Evolutionary conservation across 2,888 invertebrate species (phyloP).

Genomic region (Diarsia brunnea): DNA sequence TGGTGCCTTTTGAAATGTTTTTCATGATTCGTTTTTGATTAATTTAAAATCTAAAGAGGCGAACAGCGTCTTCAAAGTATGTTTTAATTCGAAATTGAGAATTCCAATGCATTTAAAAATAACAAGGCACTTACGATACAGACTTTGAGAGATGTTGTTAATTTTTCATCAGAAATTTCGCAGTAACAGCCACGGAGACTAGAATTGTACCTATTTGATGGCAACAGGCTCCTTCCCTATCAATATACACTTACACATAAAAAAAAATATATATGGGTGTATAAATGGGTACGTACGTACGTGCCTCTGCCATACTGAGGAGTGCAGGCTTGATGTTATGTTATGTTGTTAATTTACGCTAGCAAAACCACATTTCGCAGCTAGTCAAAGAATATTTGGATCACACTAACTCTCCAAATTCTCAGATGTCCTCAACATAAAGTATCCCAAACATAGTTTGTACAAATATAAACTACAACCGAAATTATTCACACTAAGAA

Average conservation of each 20-base stretch:
- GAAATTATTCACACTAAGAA: neutral
- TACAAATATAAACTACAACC: neutral
- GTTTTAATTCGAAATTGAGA: neutral
- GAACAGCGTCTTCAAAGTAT: neutral
- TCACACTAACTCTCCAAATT: neutral
- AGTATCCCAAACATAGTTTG: conserved; percentile 1
- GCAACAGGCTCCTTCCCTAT: no score
- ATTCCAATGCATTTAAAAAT: neutral
- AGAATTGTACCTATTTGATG: no score
- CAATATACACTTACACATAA: no score
- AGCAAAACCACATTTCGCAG: neutral
- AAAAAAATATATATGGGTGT: no score
- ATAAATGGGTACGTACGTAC: no score
- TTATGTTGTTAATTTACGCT: neutral
- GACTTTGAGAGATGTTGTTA: no score
- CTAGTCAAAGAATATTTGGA: neutral
- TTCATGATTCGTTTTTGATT: neutral
- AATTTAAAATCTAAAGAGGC: neutral
- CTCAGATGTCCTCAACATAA: neutral
- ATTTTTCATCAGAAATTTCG: neutral
- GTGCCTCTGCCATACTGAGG: no score
- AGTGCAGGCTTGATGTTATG: no score
- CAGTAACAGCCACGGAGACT: no score
- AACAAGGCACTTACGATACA: no score
- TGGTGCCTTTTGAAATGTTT: neutral